Evolutionary conservation across 2,113 vertebrate species (phyloP), one percentile per base, ranked within the genome.

Genomic region (Microtus richardsoni): DNA sequence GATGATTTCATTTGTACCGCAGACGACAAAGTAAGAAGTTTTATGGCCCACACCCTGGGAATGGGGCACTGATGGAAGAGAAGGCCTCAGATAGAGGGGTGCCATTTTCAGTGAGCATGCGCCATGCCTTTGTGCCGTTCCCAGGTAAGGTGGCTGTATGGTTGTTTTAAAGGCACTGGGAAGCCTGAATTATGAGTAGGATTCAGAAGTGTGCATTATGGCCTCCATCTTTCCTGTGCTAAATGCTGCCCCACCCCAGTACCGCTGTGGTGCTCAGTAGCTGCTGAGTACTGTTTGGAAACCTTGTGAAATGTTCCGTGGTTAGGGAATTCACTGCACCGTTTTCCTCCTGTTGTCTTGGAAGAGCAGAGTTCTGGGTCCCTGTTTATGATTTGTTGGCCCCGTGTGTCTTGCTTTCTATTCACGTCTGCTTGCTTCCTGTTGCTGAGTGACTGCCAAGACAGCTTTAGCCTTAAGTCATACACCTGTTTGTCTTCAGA

Each of bases 41-140:
- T 36, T 89, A 9, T 90, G 79, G 70, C 78, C 9, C 96, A 73
- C 96, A 92, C 21, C 36, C 44, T 71, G 54, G 71, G 68, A 0
- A 12, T 82, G 22, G 95, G 97, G 60, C 64, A 79, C 96, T 94
- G 87, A 60, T 83, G 89, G 94, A 97, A n/a, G 97, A 98, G 71
- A 83, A 79, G 93, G 89, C 91, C 0, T 70, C 98, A 91, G 98
- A 98, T 88, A 98, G 91, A 97, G 99, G 98, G 92, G 96, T 98
- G 26, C 98, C 98, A 0, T 99, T 99, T 98, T 99, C 98, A 1
- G 98, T 99, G 97, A 99, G 99, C 98, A 99, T 99, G 99, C 98
- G 99, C 83, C 99, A 99, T 89, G 99, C 99, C 82, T 99, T 99
- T 97, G 98, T 99, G 75, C 99, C 99, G 11, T 99, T 99, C 94